A percentile compares a stretch with the other conserved stretches of the same genome.
Conservation (phyloP, 2,113 vertebrate genomes). For the Caranx melampygus region DNA sequence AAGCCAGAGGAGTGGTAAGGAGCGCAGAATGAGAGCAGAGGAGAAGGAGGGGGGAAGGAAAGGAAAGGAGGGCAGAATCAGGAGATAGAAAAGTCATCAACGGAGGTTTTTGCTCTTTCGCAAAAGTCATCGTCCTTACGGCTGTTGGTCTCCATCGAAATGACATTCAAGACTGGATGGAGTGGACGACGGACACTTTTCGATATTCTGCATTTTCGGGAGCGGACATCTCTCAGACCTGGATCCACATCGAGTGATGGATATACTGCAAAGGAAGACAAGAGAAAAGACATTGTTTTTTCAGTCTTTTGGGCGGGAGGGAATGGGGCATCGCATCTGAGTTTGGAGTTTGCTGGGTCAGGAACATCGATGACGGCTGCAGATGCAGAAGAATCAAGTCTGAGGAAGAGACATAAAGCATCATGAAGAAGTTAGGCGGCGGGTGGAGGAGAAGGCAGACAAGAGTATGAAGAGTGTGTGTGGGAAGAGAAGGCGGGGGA, state of each 20-base stretch:
- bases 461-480: slow-evolving; percentile 21
- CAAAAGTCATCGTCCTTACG: slow-evolving; percentile 42
- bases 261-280: slow-evolving; percentile 46
- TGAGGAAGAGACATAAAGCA: slow-evolving; percentile 52
- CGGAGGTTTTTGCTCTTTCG: neutral
- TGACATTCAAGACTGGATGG: neutral
- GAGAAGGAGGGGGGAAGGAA: slow-evolving; percentile 32
- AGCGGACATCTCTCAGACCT: slow-evolving; percentile 18
- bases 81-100: slow-evolving; percentile 45
- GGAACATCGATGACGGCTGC: slow-evolving; percentile 6
- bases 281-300: slow-evolving; percentile 13
- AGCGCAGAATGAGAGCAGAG: slow-evolving; percentile 67
- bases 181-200: slow-evolving; percentile 34
- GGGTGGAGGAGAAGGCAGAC: slow-evolving; percentile 9
- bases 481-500: neutral
- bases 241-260: slow-evolving; percentile 38
- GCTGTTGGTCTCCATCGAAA: slow-evolving; percentile 19
- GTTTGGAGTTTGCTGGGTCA: slow-evolving; percentile 55
- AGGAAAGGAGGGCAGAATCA: slow-evolving; percentile 41
- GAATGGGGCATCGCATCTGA: slow-evolving; percentile 19
- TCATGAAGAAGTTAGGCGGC: slow-evolving; percentile 46
- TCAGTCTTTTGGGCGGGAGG: neutral
- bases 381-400: slow-evolving; percentile 7
- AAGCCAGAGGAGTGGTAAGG: slow-evolving; percentile 77
- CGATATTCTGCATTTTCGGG: neutral